Percentiles rank a stretch among this genome's conserved stretches.
Evolutionary conservation across 2,888 invertebrate species (phyloP).

Genomic region (Diarsia dahlii): DNA sequence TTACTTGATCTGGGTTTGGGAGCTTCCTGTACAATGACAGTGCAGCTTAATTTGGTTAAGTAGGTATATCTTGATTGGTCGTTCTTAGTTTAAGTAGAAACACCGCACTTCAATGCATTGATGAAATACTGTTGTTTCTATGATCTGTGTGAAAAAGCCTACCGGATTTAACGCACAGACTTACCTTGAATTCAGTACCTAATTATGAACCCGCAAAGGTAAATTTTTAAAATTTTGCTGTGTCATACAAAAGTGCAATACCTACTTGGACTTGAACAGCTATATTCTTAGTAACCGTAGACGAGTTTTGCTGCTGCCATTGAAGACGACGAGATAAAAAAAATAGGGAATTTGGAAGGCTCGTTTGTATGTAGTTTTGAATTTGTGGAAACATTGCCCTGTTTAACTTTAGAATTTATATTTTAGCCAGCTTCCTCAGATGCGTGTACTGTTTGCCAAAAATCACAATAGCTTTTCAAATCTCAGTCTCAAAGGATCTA

Average conservation of each 20-base stretch:
- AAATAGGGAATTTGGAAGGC: neutral
- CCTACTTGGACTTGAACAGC: neutral
- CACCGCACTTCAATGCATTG: neutral
- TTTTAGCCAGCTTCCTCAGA: neutral
- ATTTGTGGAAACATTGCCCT: neutral
- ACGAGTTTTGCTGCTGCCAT: neutral
- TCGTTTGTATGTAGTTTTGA: neutral
- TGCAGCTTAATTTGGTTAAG: too few relatives aligned
- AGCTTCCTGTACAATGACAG: too few relatives aligned
- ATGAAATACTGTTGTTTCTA: neutral
- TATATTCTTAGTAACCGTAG: neutral
- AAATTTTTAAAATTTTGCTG: neutral
- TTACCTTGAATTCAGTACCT: neutral
- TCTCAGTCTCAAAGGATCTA: constrained; percentile 49
- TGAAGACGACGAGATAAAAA: neutral
- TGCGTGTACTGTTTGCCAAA: neutral
- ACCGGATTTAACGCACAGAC: neutral
- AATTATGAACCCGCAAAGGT: neutral
- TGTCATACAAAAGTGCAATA: neutral
- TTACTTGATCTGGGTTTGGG: too few relatives aligned
- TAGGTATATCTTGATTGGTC: too few relatives aligned
- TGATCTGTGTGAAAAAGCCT: too few relatives aligned
- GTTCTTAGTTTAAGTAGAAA: neutral
- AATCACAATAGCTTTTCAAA: neutral
- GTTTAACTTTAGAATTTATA: neutral